These are phyloP conservation scores for Syngnathus acus DNA, from an alignment of 2,797 vertebrate genomes.

Conservation along the genomic window DNA sequence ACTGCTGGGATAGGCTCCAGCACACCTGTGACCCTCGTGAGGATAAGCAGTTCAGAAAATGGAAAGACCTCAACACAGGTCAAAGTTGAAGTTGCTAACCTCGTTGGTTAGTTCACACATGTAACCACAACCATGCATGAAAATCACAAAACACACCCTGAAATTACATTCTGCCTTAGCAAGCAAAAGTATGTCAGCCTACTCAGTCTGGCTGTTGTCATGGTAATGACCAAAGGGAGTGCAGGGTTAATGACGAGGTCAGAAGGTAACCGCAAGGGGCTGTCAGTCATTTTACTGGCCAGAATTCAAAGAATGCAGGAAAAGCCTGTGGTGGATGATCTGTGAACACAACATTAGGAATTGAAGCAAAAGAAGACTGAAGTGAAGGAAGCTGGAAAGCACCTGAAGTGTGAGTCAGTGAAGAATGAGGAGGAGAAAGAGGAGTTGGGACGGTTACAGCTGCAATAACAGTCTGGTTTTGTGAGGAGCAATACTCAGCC, in stretches of 20 bases:
- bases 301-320: conserved; percentile 41
- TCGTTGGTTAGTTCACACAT: background rate
- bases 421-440: conserved; percentile 26
- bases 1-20: no score
- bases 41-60: no score
- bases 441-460: conserved; percentile 37
- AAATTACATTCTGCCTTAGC: conserved; percentile 53
- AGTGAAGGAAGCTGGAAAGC: conserved; percentile 49
- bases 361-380: conserved; percentile 7
- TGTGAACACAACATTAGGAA: conserved; percentile 13
- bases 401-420: conserved; percentile 59
- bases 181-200: conserved; percentile 45
- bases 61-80: background rate
- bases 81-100: background rate
- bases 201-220: conserved; percentile 34
- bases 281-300: conserved; percentile 34
- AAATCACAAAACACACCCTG: conserved; percentile 44
- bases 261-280: conserved; percentile 29
- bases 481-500: conserved; percentile 8
- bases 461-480: conserved; percentile 60
- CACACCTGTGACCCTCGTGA: no score
- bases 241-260: conserved; percentile 44
- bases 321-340: conserved; percentile 15
- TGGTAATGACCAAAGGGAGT: conserved; percentile 26
- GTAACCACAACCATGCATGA: conserved; percentile 28